These are phyloP conservation scores for Ptilonorhynchus violaceus DNA, from an alignment of 2,113 vertebrate genomes.

Conservation along the genomic window DNA sequence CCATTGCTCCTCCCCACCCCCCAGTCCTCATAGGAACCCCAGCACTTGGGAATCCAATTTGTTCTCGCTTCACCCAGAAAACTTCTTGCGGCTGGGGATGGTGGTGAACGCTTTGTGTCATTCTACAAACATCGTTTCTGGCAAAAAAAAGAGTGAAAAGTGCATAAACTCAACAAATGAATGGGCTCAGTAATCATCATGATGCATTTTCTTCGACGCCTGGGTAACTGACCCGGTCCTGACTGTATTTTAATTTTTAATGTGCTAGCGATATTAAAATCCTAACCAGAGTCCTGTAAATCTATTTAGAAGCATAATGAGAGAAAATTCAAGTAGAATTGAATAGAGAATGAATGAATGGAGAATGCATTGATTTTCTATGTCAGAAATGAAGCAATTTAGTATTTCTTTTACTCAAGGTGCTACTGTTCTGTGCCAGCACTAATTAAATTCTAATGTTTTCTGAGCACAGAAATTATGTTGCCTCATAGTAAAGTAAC, in stretches of 20 bases:
- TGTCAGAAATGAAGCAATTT: constrained; percentile 51
- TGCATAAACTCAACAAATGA: neutral
- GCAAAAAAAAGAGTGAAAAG: neutral
- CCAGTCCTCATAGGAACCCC: neutral
- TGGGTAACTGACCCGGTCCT: neutral
- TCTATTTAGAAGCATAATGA: constrained; percentile 47
- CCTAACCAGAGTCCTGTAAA: constrained; percentile 44
- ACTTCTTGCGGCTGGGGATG: neutral
- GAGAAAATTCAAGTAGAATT: constrained; percentile 10
- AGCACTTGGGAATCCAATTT: neutral
- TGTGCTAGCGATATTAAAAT: neutral
- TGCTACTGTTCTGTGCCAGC: constrained; percentile 15
- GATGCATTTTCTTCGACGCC: neutral
- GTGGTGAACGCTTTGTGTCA: neutral
- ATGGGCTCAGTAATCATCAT: neutral
- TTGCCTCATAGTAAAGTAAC: neutral
- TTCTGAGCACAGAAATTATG: constrained; percentile 41
- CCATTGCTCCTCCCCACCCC: neutral
- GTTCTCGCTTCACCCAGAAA: neutral
- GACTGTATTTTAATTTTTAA: constrained; percentile 46
- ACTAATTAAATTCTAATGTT: constrained; percentile 53
- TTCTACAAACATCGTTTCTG: neutral
- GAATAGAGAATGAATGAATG: neutral
- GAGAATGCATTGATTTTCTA: constrained; percentile 37
- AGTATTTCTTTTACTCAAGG: constrained; percentile 18